phyloP scores from a whole-genome alignment of 2,113 vertebrate genomes.

The Dromiciops gliroides region DNA sequence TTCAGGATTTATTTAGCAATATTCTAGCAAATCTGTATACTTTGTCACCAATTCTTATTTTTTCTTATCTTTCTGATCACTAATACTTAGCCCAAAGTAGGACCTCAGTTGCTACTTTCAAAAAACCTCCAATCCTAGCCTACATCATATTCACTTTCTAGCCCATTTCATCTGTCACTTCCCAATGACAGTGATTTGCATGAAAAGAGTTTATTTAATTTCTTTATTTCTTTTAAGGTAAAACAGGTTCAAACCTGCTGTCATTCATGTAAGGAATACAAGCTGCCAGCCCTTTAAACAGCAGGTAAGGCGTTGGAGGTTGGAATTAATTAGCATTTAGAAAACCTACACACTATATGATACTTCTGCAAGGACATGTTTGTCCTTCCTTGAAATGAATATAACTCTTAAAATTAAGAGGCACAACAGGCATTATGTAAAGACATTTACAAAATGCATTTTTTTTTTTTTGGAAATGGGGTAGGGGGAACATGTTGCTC shows the following conservation, averaged over 20 bases:
- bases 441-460: conserved; percentile 58
- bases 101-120: conserved; percentile 34
- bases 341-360: conserved; percentile 74
- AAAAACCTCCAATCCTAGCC: conserved; percentile 45
- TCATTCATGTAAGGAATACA: conserved; percentile 87
- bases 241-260: conserved; percentile 84
- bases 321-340: conserved; percentile 86
- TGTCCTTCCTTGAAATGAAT: conserved; percentile 79
- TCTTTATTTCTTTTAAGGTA: conserved; percentile 73
- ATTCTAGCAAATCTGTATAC: not conserved
- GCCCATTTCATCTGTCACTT: conserved; percentile 58
- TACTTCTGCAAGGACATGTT: conserved; percentile 77
- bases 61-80: not conserved
- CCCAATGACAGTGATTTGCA: conserved; percentile 69
- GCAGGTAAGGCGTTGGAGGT: conserved; percentile 82
- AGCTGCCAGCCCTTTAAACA: conserved; percentile 83
- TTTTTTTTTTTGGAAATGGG: not conserved
- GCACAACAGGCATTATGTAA: conserved; percentile 70
- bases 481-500: conserved; percentile 46
- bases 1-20: conserved; percentile 44
- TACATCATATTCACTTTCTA: too few species aligned
- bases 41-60: not conserved
- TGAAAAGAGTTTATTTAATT: conserved; percentile 80
- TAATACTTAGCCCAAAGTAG: conserved; percentile 67
- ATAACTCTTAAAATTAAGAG: conserved; percentile 75